phyloP scores from a whole-genome alignment of 1,140 invertebrate species.

The Caenorhabditis latens region DNA sequence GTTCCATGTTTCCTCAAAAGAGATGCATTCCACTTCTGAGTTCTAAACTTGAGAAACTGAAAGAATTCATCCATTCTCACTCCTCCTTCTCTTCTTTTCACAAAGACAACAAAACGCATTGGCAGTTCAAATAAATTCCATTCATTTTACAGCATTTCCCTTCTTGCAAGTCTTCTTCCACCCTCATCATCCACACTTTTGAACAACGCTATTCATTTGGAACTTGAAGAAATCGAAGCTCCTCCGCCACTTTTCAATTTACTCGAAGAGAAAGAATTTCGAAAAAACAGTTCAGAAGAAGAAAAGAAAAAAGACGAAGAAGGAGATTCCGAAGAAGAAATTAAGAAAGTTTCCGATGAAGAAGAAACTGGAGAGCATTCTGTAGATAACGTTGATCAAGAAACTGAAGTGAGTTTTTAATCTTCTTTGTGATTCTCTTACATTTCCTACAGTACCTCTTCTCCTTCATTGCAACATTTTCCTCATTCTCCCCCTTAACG shows the following conservation, averaged over 20 bases:
- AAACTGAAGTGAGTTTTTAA: not conserved
- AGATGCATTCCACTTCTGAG: not conserved
- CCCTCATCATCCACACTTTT: constrained; percentile 32
- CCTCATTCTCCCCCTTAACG: not conserved
- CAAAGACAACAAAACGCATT: not conserved
- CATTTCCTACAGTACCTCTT: no score
- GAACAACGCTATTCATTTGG: constrained; percentile 11
- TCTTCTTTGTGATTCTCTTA: no score
- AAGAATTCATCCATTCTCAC: constrained; percentile 26
- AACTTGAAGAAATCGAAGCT: constrained; percentile 7
- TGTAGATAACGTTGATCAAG: not conserved
- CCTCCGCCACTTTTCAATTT: not conserved
- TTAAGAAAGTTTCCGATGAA: not conserved
- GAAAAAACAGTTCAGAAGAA: not conserved
- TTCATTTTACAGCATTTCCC: constrained; percentile 54
- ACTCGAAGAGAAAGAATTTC: constrained; percentile 14
- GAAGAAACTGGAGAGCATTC: not conserved
- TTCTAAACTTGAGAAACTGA: constrained; percentile 15
- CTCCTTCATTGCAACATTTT: not conserved
- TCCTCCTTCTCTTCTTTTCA: not conserved
- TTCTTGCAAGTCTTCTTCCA: constrained; percentile 38
- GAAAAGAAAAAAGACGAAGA: not conserved
- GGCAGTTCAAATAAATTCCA: constrained; percentile 34
- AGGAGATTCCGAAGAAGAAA: not conserved
- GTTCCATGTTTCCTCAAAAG: constrained; percentile 10